These are phyloP conservation scores for Helicoverpa zea DNA, from an alignment of 1,140 invertebrate species.

Conservation along the genomic window DNA sequence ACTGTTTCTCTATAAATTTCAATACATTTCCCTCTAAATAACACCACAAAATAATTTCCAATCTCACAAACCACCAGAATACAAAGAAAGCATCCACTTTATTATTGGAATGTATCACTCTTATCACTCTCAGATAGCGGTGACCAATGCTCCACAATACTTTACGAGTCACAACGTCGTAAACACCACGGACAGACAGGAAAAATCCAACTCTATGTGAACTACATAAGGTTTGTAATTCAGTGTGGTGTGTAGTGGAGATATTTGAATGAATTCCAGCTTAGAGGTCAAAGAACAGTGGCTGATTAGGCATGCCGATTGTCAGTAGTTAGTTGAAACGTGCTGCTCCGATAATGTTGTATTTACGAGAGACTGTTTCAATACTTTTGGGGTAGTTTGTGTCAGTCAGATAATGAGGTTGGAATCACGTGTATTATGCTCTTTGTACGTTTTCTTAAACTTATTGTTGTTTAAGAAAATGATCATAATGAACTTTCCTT, in stretches of 20 bases:
- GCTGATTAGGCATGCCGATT: slow-evolving; percentile 63
- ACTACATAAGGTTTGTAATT: slow-evolving; percentile 54
- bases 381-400: slow-evolving; percentile 36
- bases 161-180: slow-evolving; percentile 49
- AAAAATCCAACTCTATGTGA: slow-evolving; percentile 55
- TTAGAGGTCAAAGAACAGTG: slow-evolving; percentile 77
- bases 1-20: too few species aligned
- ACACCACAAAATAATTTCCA: slow-evolving; percentile 23
- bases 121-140: slow-evolving; percentile 74
- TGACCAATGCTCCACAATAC: slow-evolving; percentile 62
- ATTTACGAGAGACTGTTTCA: slow-evolving; percentile 28
- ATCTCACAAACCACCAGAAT: slow-evolving; percentile 35
- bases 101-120: slow-evolving; percentile 76
- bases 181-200: slow-evolving; percentile 53
- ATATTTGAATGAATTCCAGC: slow-evolving; percentile 54
- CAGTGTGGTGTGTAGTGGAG: slow-evolving; percentile 10
- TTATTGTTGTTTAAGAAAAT: too few species aligned
- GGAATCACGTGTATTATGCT: background rate
- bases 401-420: background rate
- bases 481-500: too few species aligned
- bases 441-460: background rate
- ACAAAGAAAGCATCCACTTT: slow-evolving; percentile 75
- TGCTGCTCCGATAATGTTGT: slow-evolving; percentile 51
- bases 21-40: background rate
- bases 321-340: slow-evolving; percentile 54